phyloP scores from a whole-genome alignment of 1,140 invertebrate genomes.

The Monochamus saltuarius region DNA sequence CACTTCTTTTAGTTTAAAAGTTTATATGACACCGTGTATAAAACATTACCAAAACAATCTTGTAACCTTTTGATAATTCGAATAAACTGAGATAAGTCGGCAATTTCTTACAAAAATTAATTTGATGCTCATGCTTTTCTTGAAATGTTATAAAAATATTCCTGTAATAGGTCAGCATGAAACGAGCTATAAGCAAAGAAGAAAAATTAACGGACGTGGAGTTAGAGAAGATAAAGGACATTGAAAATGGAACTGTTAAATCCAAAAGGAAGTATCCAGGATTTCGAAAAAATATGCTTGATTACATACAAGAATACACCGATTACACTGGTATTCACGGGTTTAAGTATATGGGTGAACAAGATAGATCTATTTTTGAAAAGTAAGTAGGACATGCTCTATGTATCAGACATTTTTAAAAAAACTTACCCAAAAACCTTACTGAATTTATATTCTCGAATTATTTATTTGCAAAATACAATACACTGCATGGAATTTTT shows the following conservation, averaged over 20 bases:
- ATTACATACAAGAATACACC: constrained; percentile 50
- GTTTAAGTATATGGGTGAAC: constrained; percentile 54
- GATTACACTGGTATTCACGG: constrained; percentile 55
- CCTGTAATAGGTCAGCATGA: neutral
- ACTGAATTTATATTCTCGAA: too few species aligned
- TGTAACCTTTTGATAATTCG: too few species aligned
- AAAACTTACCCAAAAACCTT: too few species aligned
- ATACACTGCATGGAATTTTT: too few species aligned
- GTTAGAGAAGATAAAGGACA: constrained; percentile 1
- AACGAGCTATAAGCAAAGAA: neutral
- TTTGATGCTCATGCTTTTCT: neutral
- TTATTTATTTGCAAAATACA: constrained; percentile 37
- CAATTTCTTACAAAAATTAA: too few species aligned
- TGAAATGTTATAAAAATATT: neutral
- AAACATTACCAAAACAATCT: too few species aligned
- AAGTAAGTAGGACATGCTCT: constrained; percentile 49
- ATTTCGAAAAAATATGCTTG: constrained; percentile 39
- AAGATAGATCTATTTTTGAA: constrained; percentile 42
- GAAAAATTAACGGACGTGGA: neutral
- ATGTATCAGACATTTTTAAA: too few species aligned
- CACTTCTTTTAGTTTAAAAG: too few species aligned
- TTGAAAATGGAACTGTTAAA: constrained; percentile 19
- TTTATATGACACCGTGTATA: too few species aligned
- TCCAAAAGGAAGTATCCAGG: constrained; percentile 36
- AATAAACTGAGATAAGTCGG: too few species aligned